These are phyloP conservation scores for Euura saliciscinereae DNA, from an alignment of 1,140 invertebrate species.

Conservation along the genomic window DNA sequence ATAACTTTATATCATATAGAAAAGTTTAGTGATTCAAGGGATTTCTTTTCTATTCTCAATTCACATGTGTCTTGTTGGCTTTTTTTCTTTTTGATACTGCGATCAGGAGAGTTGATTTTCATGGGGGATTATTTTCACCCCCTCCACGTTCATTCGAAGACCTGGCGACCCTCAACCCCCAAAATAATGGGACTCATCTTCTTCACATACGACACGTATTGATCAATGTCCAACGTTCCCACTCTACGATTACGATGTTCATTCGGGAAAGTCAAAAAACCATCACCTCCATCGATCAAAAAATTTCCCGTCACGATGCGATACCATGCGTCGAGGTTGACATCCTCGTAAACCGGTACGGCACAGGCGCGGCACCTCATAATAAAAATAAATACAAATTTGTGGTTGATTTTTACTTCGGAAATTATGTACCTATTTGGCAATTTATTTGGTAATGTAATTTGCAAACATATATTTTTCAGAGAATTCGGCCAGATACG, in stretches of 20 bases:
- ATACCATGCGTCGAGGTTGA: constrained; percentile 63
- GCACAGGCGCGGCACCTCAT: constrained; percentile 70
- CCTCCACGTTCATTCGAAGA: constrained; percentile 21
- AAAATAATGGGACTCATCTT: constrained; percentile 37
- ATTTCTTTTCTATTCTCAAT: no score
- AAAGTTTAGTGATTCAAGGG: no score
- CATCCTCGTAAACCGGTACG: constrained; percentile 66
- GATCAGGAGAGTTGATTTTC: no score
- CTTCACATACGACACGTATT: constrained; percentile 30
- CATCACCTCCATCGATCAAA: constrained; percentile 72
- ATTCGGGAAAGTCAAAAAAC: constrained; percentile 43
- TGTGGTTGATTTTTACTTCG: no score
- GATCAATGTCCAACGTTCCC: constrained; percentile 34
- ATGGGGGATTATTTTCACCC: neutral
- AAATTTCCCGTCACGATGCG: constrained; percentile 67
- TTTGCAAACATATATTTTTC: no score
- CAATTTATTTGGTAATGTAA: no score
- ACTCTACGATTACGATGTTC: constrained; percentile 34
- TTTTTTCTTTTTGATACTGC: no score
- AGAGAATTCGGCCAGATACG: no score
- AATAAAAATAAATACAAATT: no score
- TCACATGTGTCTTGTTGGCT: no score
- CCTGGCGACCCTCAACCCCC: constrained; percentile 32
- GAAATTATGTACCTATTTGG: no score
- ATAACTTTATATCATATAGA: no score